Conservation (phyloP, 64 coral and sea anemone species). For the Cladopsammia gracilis region DNA sequence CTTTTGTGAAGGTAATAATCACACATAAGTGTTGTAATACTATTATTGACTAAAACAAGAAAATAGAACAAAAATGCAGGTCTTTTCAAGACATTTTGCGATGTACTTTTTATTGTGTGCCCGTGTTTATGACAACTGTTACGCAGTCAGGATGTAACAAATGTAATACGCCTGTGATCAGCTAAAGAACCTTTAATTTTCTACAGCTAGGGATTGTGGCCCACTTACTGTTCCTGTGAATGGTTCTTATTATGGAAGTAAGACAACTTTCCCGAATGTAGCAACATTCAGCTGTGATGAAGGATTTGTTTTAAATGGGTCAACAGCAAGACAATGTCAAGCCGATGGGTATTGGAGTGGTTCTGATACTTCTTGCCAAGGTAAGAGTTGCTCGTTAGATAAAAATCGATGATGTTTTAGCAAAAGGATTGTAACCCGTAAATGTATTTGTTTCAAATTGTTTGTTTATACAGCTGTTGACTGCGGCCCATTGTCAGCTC, state of each 20-base stretch:
- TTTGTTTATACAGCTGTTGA: constrained; percentile 1
- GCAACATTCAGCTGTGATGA: constrained; percentile 57
- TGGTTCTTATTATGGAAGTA: constrained; percentile 41
- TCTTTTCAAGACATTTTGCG: too few relatives aligned
- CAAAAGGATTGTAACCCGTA: background rate
- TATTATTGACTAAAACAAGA: too few relatives aligned
- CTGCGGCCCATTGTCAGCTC: constrained; percentile 43
- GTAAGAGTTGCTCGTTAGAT: background rate
- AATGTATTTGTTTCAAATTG: background rate
- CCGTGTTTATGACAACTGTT: too few relatives aligned
- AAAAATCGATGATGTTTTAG: background rate
- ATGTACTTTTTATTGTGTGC: too few relatives aligned
- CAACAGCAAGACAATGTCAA: constrained; percentile 25
- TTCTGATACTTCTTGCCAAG: constrained; percentile 30
- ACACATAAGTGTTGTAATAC: too few relatives aligned
- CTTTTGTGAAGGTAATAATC: constrained; percentile 20
- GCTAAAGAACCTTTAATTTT: background rate
- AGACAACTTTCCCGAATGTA: constrained; percentile 54
- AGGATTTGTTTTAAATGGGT: constrained; percentile 61
- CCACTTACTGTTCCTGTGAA: constrained; percentile 12
- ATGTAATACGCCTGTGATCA: background rate
- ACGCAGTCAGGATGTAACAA: too few relatives aligned
- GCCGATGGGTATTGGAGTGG: constrained; percentile 75
- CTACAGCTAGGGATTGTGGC: constrained; percentile 71
- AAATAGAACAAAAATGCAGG: too few relatives aligned